Base-by-base conservation (phyloP, 2,113 vertebrate species). In the Eubucco bourcierii region DNA sequence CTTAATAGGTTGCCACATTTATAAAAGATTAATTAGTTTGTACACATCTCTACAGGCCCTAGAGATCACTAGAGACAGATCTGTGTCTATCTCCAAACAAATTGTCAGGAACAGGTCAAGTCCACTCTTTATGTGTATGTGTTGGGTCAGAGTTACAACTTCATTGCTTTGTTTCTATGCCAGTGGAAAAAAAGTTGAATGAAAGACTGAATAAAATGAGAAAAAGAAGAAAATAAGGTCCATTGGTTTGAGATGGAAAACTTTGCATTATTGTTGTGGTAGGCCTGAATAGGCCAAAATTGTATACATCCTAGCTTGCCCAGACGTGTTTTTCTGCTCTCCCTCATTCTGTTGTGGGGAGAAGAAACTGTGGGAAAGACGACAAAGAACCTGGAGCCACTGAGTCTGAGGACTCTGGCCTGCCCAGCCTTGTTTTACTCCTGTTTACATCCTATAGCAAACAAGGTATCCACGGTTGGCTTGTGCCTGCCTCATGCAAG, bases 1-100 rank as follows among this genome's bases (percentile, higher is more conserved):
- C 76, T 37, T 44, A 50, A 77, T 2, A 15, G 7, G 28, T 44
- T 0, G 1, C 10, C 21, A 21, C 15, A 73, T 1, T 0, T 41
- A 34, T 55, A 29, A 55, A 86, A 64, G 10, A 28, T 15, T 10
- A 71, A 5, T 50, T 78, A 46, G 1, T 7, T 21, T 33, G 31
- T 16, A 10, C 3, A 1, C 12, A 28, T 67, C 37, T 50, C 46
- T 47, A 65, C 37, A 68, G 24, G 9, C 9, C 83, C 27, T 67
- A n/a, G 33, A 73, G 25, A 14, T 44, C 9, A 79, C 17, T 60
- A 17, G 18, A 84, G 39, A 66, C 31, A 72, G 56, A 47, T 16
- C 10, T 18, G 27, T 27, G 28, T 37, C 60, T 80, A n/a, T 46
- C 47, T 39, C 47, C 46, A 59, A 90, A 64, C 14, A 71, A 47